phyloP scores from a whole-genome alignment of 2,113 vertebrate genomes.

The Prochilodus magdalenae region DNA sequence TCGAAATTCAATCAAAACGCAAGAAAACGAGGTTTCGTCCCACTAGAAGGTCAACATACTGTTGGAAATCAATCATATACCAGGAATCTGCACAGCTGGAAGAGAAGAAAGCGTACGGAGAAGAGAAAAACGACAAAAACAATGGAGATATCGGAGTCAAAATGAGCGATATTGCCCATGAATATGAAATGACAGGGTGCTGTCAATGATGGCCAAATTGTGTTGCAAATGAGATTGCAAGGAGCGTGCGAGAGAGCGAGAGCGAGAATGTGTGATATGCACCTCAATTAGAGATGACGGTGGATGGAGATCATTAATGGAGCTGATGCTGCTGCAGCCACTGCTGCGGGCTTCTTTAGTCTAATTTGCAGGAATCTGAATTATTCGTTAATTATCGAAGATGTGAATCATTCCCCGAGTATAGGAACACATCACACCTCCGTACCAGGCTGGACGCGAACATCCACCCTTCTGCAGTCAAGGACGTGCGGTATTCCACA shows the following conservation, averaged over 20 bases:
- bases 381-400: slow-evolving; percentile 51
- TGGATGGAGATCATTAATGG: slow-evolving; percentile 21
- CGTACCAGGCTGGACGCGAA: background rate
- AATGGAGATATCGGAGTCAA: background rate
- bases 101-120: background rate
- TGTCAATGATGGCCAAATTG: background rate
- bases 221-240: slow-evolving; percentile 24
- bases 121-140: background rate
- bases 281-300: slow-evolving; percentile 21
- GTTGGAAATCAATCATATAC: background rate
- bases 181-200: slow-evolving; percentile 6
- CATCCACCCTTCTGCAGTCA: background rate
- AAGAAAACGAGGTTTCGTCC: background rate
- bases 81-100: background rate
- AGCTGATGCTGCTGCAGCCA: background rate
- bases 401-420: slow-evolving; percentile 24
- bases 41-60: background rate
- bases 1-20: background rate
- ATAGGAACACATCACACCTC: background rate
- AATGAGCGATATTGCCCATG: background rate
- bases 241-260: slow-evolving; percentile 1
- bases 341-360: slow-evolving; percentile 27
- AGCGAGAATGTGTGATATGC: slow-evolving; percentile 38
- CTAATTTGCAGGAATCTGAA: slow-evolving; percentile 45
- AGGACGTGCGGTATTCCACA: slow-evolving; percentile 27